Percentiles rank a stretch among this genome's conserved stretches.
phyloP scores from a whole-genome alignment of 2,113 vertebrate species.

The Mormyrus lacerda region DNA sequence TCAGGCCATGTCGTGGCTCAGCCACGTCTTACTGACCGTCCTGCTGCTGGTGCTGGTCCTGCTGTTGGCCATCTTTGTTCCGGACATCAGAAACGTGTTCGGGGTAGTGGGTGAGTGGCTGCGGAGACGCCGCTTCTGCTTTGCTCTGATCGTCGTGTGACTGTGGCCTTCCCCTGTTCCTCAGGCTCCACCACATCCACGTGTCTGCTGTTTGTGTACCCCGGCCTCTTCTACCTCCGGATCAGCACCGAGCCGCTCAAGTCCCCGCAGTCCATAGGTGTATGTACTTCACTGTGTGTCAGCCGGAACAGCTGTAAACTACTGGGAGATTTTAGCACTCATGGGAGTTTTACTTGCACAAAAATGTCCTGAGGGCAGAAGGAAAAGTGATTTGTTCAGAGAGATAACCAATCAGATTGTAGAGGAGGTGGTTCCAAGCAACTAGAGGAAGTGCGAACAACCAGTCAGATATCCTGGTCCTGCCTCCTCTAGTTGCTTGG shows the following conservation, averaged over 20 bases:
- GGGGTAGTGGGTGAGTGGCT: slow-evolving; percentile 80
- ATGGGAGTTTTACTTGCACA: background rate
- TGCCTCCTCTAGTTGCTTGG: too few relatives aligned
- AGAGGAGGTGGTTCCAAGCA: too few relatives aligned
- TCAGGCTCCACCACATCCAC: slow-evolving; percentile 81
- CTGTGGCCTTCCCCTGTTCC: background rate
- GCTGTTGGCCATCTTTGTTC: slow-evolving; percentile 79
- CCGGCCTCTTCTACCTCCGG: slow-evolving; percentile 85
- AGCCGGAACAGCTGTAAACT: background rate
- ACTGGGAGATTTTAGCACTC: background rate
- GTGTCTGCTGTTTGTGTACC: slow-evolving; percentile 77
- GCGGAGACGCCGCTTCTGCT: too few relatives aligned
- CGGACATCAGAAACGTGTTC: slow-evolving; percentile 84
- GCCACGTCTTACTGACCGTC: slow-evolving; percentile 69
- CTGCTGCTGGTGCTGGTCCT: slow-evolving; percentile 69
- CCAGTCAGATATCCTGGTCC: too few relatives aligned
- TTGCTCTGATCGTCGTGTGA: background rate
- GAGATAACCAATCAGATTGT: too few relatives aligned
- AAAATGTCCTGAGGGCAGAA: too few relatives aligned
- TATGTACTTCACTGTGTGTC: slow-evolving; percentile 44
- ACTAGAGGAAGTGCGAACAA: too few relatives aligned
- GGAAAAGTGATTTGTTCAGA: too few relatives aligned
- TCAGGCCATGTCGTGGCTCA: slow-evolving; percentile 67
- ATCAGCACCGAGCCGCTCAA: slow-evolving; percentile 68
- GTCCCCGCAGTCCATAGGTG: slow-evolving; percentile 73